Conservation (phyloP, 2,113 vertebrate genomes). For the Plecotus auritus region DNA sequence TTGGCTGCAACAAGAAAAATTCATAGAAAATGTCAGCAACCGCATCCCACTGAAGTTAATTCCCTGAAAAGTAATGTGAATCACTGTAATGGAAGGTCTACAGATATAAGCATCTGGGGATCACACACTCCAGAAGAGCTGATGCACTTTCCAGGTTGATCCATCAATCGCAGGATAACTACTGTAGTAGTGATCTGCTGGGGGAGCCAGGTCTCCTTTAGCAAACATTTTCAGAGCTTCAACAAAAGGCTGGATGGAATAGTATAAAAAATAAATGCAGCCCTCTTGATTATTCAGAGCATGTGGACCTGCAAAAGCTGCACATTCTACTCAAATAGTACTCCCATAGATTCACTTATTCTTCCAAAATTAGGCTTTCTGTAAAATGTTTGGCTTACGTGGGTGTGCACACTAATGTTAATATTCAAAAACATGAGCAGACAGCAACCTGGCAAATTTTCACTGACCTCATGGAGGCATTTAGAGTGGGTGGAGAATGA, state of each 20-base stretch:
- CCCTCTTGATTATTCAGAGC: not conserved
- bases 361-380: not conserved
- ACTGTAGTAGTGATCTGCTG: not conserved
- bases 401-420: not conserved
- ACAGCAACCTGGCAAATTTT: not conserved
- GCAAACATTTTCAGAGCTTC: not conserved
- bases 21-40: not conserved
- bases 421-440: not conserved
- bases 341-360: not conserved
- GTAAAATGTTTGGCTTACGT: not conserved
- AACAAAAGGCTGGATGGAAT: not conserved
- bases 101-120: not conserved
- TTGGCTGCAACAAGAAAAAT: not conserved
- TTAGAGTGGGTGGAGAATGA: not conserved
- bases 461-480: not conserved
- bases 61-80: conserved; percentile 17
- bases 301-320: not conserved
- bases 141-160: not conserved
- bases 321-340: not conserved
- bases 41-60: not conserved
- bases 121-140: not conserved
- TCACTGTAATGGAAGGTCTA: not conserved
- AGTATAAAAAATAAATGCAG: not conserved
- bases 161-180: not conserved
- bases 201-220: not conserved